Percentiles rank a stretch among this genome's conserved stretches.
Evolutionary conservation across 2,113 vertebrate species (phyloP).

Genomic region (Cottus gobio): DNA sequence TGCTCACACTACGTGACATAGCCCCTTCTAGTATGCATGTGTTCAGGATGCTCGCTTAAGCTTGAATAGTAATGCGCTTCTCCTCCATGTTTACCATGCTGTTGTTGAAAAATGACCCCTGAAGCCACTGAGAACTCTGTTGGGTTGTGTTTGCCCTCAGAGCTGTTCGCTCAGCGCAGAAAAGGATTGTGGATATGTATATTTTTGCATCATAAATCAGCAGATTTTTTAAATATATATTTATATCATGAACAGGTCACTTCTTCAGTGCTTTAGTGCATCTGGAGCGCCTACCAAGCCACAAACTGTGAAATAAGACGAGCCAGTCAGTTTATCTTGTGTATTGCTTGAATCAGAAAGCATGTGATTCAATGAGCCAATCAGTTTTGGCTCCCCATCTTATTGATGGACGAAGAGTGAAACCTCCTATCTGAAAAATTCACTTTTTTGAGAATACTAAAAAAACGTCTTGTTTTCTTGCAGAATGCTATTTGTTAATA

Average conservation of each 20-base stretch:
- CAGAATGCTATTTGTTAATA: too few relatives aligned
- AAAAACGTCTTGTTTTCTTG: too few relatives aligned
- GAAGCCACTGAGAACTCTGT: not conserved
- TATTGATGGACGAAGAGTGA: too few relatives aligned
- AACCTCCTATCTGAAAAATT: too few relatives aligned
- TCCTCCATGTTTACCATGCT: not conserved
- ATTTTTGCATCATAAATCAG: not conserved
- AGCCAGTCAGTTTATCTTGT: not conserved
- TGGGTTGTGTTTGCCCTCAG: not conserved
- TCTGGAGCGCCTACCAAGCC: not conserved
- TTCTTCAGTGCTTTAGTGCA: too few relatives aligned
- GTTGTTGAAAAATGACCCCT: not conserved
- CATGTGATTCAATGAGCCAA: not conserved
- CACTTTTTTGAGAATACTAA: too few relatives aligned
- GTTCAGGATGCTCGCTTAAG: not conserved
- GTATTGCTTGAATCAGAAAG: not conserved
- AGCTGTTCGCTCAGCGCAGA: not conserved
- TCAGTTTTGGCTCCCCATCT: not conserved
- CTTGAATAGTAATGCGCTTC: not conserved
- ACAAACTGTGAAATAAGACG: not conserved
- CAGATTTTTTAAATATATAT: not conserved
- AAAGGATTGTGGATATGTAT: not conserved
- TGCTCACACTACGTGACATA: not conserved
- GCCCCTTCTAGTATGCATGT: not conserved
- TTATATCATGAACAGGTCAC: too few relatives aligned